These are phyloP conservation scores for Cyphomyrus discorhynchus DNA, from an alignment of 2,113 vertebrate genomes.

Conservation along the genomic window DNA sequence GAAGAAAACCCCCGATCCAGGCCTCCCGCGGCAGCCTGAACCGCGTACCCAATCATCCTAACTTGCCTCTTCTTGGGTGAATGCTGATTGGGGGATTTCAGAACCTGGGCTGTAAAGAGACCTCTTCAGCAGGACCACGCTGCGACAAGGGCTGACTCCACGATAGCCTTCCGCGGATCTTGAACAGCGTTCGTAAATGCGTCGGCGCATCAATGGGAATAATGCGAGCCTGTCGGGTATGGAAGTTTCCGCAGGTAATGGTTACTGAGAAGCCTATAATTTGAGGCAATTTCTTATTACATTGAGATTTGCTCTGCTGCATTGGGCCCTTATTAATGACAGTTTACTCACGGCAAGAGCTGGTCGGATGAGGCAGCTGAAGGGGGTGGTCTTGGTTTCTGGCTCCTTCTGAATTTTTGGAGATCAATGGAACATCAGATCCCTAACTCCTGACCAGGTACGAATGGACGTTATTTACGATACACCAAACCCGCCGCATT, in stretches of 20 bases:
- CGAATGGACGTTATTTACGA: neutral
- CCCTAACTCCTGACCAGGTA: neutral
- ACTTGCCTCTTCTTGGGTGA: slow-evolving; percentile 23
- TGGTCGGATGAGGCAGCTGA: neutral
- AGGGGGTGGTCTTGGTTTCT: neutral
- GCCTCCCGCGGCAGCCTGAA: neutral
- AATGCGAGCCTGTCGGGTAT: neutral
- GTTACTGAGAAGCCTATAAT: neutral
- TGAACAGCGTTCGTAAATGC: neutral
- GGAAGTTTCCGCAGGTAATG: neutral
- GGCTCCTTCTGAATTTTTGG: neutral
- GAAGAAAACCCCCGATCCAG: slow-evolving; percentile 29
- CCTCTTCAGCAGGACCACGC: slow-evolving; percentile 19
- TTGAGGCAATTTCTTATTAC: slow-evolving; percentile 2
- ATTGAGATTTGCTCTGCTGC: neutral
- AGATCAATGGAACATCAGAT: neutral
- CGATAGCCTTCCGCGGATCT: neutral
- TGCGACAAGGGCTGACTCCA: neutral
- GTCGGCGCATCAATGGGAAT: neutral
- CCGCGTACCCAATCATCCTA: neutral
- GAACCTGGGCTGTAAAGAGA: slow-evolving; percentile 34
- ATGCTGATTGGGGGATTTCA: slow-evolving; percentile 16
- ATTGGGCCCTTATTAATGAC: neutral
- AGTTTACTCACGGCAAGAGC: neutral
- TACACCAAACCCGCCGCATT: neutral